These are phyloP conservation scores for Odiellus spinosus DNA, from an alignment of 2,888 invertebrate species.

Conservation along the genomic window DNA sequence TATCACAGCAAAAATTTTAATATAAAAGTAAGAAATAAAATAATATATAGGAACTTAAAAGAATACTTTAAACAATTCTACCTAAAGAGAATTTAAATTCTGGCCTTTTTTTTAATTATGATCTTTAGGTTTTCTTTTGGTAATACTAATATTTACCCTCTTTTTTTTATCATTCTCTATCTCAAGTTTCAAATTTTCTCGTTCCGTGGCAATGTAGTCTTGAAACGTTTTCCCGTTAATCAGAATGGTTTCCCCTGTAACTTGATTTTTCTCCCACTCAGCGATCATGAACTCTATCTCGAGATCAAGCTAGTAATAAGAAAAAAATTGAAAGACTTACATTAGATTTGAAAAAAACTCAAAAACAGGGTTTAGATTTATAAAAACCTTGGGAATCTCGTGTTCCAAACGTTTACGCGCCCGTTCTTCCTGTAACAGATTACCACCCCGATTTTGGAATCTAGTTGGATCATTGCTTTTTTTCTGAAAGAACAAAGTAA, in stretches of 20 bases:
- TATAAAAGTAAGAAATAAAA: no score
- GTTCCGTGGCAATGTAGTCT: neutral
- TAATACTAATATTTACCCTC: neutral
- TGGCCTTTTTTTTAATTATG: no score
- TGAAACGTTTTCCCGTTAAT: neutral
- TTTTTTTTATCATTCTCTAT: neutral
- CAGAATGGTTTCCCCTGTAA: neutral
- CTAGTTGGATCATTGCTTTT: conserved; percentile 62
- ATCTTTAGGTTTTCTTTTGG: no score
- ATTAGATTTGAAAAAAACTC: neutral
- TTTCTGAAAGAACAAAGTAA: conserved; percentile 27
- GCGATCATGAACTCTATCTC: neutral
- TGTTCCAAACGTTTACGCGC: conserved; percentile 59
- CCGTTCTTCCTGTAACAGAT: conserved; percentile 66
- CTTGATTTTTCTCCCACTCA: neutral
- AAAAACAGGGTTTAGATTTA: neutral
- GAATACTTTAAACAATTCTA: no score
- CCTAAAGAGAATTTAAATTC: no score
- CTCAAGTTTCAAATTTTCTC: neutral
- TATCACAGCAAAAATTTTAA: no score
- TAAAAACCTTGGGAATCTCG: conserved; percentile 39
- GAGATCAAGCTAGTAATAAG: neutral
- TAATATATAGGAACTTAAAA: no score
- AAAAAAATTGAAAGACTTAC: no score
- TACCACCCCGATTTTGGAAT: conserved; percentile 73